Evolutionary conservation across 2,113 vertebrate species (phyloP), one percentile per base, ranked within the genome.

Genomic region (Miniopterus natalensis): DNA sequence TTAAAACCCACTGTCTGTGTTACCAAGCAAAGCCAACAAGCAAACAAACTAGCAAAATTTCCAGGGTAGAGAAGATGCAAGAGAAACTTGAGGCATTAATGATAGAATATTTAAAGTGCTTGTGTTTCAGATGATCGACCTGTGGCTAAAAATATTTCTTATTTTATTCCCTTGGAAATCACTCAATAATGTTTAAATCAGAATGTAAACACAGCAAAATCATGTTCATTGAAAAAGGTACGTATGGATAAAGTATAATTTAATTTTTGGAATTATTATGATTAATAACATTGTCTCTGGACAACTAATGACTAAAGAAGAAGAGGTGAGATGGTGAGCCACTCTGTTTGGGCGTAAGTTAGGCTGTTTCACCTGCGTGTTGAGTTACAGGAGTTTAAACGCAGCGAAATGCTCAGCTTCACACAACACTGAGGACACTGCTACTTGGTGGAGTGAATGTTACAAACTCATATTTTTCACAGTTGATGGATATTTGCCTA

Each of bases 291-390:
- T 47, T 92, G 25, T 66, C 77, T 49, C 49, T 92, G 6, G 55
- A 77, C 73, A 94, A 49, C 14, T 45, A 83, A 36, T 27, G 92
- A 31, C 45, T 78, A 40, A 93, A 42, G 83, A 92, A n/a, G 25
- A 89, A 94, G 8, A 73, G 1, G 1, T 47, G 1, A 87, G 68
- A 7, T 63, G 36, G 0, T 36, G 0, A 97, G n/a, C 0, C 1
- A 73, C 29, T 63, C 8, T 53, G 2, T 9, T 29, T 1, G 73
- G 15, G n/a, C 45, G 70, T 27, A 61, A 78, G 11, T 92, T 81
- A 65, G 61, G 0, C 18, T 55, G 92, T 29, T 78, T 36, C 23
- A 23, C 2, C 6, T 88, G 25, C 45, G 17, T 53, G 57, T 63
- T 47, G 18, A 81, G 5, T 77, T 96, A 9, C 0, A 75, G 84